Evolutionary conservation across 2,113 vertebrate genomes (phyloP).

Genomic region (Holacanthus passer): DNA sequence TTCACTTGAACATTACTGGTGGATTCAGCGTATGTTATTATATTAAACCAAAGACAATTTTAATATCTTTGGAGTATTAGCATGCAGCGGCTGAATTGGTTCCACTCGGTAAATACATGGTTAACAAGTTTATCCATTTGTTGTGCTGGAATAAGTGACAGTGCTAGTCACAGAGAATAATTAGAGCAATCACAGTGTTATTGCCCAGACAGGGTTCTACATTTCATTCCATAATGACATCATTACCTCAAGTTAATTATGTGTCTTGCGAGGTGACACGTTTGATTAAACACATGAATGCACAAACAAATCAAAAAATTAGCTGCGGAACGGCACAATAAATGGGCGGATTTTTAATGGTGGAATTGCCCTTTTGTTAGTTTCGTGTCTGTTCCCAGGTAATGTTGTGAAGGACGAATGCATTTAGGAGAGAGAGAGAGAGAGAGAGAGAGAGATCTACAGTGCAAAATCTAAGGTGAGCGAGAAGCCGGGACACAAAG

Average conservation of each 20-base stretch:
- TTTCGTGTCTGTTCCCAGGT: slow-evolving; percentile 51
- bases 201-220: slow-evolving; percentile 57
- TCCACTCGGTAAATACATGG: slow-evolving; percentile 40
- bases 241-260: slow-evolving; percentile 78
- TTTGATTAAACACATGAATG: slow-evolving; percentile 76
- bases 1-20: not conserved
- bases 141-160: slow-evolving; percentile 61
- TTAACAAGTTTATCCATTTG: slow-evolving; percentile 64
- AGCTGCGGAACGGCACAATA: slow-evolving; percentile 43
- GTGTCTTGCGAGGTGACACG: slow-evolving; percentile 64
- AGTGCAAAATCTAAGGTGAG: slow-evolving; percentile 42
- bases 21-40: slow-evolving; percentile 7
- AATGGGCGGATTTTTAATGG: slow-evolving; percentile 56
- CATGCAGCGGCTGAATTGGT: slow-evolving; percentile 41
- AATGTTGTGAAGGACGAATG: slow-evolving; percentile 65
- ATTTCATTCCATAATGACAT: slow-evolving; percentile 75
- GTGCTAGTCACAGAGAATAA: slow-evolving; percentile 67
- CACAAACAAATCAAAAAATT: slow-evolving; percentile 73
- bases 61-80: slow-evolving; percentile 34
- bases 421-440: slow-evolving; percentile 27
- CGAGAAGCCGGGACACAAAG: slow-evolving; percentile 64
- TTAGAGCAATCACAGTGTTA: slow-evolving; percentile 68
- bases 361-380: slow-evolving; percentile 56
- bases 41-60: slow-evolving; percentile 8
- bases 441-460: slow-evolving; percentile 22